Base-by-base conservation (phyloP, 1,140 invertebrate species). In the Penaeus chinensis region DNA sequence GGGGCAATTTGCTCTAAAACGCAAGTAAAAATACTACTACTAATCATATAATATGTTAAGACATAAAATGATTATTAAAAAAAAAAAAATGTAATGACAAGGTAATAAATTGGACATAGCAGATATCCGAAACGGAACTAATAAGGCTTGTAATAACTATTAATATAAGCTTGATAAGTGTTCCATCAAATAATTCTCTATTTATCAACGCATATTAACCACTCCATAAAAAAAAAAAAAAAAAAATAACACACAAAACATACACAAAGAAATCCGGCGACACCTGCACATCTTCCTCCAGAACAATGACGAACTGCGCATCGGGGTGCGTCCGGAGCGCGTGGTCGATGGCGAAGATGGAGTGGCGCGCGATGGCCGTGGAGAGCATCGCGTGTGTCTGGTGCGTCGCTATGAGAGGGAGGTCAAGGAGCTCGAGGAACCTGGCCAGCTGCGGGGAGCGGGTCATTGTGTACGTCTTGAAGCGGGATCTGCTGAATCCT, bases 241-340 rank as follows among this genome's bases (percentile, higher is more conserved):
- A 54, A 54, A 0, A 54, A 8, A 19, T 13, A 82, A 11, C 27
- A 24, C 7, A 27, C 13, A 3, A 0, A 19, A 71, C 88, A 62
- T 63, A 89, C 88, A 89, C 54, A 37, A 89, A 89, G 37, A 89
- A 89, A 32, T 89, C 88, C 5, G 88, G 88, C 3, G 88, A 85
- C 5, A 89, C 84, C 7, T 42, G 54, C 10, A 89, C 79, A 18
- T 89, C 88, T 61, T 89, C 88, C 79, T 89, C 88, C 24, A 89
- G 22, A 24, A 89, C 80, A 24, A 89, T 86, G 54, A 89, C 13
- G 60, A 78, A 81, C 24, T 89, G 66, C 4, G 88, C 66, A 22
- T 82, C 78, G 24, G 20, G 62, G 60, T 81, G 74, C 22, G 24
- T n/a, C 13, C 37, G 18, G 11, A 85, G 78, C 19, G 79, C 79